Percentiles rank a stretch among this genome's conserved stretches.
Conservation (phyloP, 2,113 vertebrate species). For the Corydoras maculifer region DNA sequence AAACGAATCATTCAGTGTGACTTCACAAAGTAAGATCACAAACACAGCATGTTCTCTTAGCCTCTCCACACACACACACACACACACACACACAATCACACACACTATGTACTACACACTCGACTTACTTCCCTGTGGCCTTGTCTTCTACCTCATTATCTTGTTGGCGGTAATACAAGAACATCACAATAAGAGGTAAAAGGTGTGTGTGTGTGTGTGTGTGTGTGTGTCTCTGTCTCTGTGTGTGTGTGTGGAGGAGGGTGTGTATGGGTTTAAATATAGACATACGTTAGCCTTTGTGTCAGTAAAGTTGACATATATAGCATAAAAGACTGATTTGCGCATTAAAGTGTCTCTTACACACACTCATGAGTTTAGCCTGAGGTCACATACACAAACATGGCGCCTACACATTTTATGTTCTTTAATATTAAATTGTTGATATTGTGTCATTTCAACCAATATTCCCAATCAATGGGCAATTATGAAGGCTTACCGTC, state of each 20-base stretch:
- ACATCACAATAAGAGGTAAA: constrained; percentile 23
- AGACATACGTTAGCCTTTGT: constrained; percentile 52
- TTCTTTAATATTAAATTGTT: constrained; percentile 4
- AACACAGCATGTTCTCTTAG: too few relatives aligned
- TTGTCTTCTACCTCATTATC: constrained; percentile 28
- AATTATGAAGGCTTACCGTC: too few relatives aligned
- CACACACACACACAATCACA: background rate
- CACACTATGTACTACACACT: background rate
- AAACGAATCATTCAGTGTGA: too few relatives aligned
- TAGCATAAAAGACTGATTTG: constrained; percentile 34
- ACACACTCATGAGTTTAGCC: constrained; percentile 10
- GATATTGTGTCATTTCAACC: background rate
- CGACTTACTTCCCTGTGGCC: constrained; percentile 19
- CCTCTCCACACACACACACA: too few relatives aligned
- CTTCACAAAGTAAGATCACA: too few relatives aligned
- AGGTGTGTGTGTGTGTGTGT: constrained; percentile 25
- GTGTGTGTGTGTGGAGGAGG: constrained; percentile 42
- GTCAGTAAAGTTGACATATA: constrained; percentile 55
- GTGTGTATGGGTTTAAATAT: background rate
- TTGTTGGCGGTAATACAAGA: constrained; percentile 22
- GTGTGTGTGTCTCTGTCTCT: background rate
- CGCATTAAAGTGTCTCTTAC: background rate
- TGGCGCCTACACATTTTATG: background rate
- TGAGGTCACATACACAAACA: constrained; percentile 17
- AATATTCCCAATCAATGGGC: background rate